phyloP scores from a whole-genome alignment of 2,888 invertebrate species.

The Terebella lapidaria region DNA sequence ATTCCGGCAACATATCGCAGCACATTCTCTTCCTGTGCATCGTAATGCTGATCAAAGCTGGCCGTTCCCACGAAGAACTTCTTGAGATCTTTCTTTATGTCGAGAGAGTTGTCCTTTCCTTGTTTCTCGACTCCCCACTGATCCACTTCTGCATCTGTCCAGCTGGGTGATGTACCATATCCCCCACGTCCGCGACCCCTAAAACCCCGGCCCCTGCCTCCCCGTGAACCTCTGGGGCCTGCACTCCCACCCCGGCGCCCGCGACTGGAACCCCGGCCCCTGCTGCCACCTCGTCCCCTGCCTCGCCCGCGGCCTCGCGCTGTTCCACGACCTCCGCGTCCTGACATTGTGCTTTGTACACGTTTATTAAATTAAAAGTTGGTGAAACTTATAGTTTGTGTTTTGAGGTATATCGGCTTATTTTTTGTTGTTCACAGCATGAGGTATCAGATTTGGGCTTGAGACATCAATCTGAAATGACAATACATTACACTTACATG shows the following conservation, averaged over 20 bases:
- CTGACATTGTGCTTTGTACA: too few species aligned
- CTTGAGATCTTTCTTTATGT: constrained; percentile 34
- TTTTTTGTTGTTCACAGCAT: too few species aligned
- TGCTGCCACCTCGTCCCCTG: constrained; percentile 15
- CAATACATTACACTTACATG: too few species aligned
- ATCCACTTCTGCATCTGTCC: not conserved
- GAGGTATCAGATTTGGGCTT: too few species aligned
- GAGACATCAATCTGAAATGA: too few species aligned
- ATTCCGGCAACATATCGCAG: constrained; percentile 39
- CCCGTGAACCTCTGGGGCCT: too few species aligned
- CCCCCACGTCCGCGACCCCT: constrained; percentile 1
- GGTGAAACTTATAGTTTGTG: too few species aligned
- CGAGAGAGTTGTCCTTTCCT: constrained; percentile 22
- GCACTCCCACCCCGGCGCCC: too few species aligned
- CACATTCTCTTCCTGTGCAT: constrained; percentile 37
- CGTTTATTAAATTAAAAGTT: too few species aligned
- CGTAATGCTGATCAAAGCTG: constrained; percentile 36
- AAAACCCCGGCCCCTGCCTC: not conserved
- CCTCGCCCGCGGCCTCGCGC: constrained; percentile 19
- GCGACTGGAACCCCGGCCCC: constrained; percentile 8
- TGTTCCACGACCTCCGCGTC: constrained; percentile 1
- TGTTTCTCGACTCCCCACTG: too few species aligned
- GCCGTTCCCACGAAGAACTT: constrained; percentile 40
- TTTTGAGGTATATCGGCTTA: too few species aligned
- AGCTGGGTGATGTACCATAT: not conserved